phyloP scores from a whole-genome alignment of 2,888 invertebrate genomes.

The Drosophila lacicola region DNA sequence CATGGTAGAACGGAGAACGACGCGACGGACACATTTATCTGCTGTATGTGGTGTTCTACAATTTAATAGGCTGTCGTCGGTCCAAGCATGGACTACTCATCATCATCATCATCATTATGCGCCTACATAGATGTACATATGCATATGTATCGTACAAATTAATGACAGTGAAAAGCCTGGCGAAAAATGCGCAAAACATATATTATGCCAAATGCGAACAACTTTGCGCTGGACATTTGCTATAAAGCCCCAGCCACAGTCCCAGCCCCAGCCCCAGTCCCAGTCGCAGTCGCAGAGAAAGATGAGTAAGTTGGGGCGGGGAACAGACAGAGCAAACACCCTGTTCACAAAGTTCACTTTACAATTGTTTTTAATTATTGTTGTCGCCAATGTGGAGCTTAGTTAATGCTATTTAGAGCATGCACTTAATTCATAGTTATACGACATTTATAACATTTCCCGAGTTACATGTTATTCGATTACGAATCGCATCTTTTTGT shows the following conservation, averaged over 20 bases:
- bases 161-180: conserved; percentile 54
- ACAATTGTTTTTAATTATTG: conserved; percentile 65
- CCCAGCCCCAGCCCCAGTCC: too few species aligned
- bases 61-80: conserved; percentile 48
- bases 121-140: conserved; percentile 7
- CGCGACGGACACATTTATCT: conserved; percentile 43
- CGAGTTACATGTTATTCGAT: conserved; percentile 18
- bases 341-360: conserved; percentile 29
- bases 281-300: neutral
- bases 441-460: conserved; percentile 5
- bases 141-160: conserved; percentile 39
- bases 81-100: conserved; percentile 48
- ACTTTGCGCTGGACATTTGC: conserved; percentile 28
- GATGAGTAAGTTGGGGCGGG: neutral
- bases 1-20: conserved; percentile 44
- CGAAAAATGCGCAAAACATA: conserved; percentile 38
- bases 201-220: conserved; percentile 29
- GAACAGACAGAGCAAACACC: neutral
- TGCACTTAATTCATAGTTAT: conserved; percentile 38
- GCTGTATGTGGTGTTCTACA: conserved; percentile 42
- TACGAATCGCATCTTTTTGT: conserved; percentile 6
- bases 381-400: conserved; percentile 15
- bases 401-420: conserved; percentile 54
- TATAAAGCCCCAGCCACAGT: neutral
- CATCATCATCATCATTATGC: neutral